Base-by-base conservation (phyloP, 2,113 vertebrate species). In the Tyrannus savana region DNA sequence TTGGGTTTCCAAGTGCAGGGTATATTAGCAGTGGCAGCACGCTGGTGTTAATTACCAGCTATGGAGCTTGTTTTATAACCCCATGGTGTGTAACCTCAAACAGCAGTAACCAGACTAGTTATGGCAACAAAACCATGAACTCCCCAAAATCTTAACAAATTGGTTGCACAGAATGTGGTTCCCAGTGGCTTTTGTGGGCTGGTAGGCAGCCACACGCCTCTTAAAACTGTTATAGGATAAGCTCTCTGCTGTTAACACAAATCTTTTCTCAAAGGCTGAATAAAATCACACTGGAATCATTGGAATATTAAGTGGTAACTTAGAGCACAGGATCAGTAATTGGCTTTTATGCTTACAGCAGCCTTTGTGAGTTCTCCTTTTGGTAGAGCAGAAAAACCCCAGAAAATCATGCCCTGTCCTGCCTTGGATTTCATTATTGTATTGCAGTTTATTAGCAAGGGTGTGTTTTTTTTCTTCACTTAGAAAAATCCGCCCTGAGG, bases 31-130 rank as follows among this genome's bases (percentile, higher is more conserved):
- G 84, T 0, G 0, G 84, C 60, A 18, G 59, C 69, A 33, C 11
- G 6, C 78, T 71, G 23, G 53, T 52, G 47, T 59, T 91, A 78
- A 82, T 83, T 87, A 35, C 46, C 50, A 14, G 59, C 64, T 74
- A 24, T 25, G 15, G 27, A 62, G 68, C 55, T 74, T 33, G 31
- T 37, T 91, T 58, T 74, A 6, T 66, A 73, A 76, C 77, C 14
- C 67, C 8, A 0, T 3, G 3, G 58, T 0, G 3, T 0, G 0
- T 46, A 84, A 39, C 79, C 53, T 74, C 74, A 22, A 17, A 39
- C 58, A 53, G 46, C 63, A 52, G 31, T 56, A 47, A 4, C 35
- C 72, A 25, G 63, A 14, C 27, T 14, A 66, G 80, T 69, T 62
- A 10, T 6, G 30, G 63, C 76, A 68, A 12, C 67, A 64, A 37